Base-by-base conservation (phyloP, 2,797 vertebrate genomes). In the Halcyon leucocephala region DNA sequence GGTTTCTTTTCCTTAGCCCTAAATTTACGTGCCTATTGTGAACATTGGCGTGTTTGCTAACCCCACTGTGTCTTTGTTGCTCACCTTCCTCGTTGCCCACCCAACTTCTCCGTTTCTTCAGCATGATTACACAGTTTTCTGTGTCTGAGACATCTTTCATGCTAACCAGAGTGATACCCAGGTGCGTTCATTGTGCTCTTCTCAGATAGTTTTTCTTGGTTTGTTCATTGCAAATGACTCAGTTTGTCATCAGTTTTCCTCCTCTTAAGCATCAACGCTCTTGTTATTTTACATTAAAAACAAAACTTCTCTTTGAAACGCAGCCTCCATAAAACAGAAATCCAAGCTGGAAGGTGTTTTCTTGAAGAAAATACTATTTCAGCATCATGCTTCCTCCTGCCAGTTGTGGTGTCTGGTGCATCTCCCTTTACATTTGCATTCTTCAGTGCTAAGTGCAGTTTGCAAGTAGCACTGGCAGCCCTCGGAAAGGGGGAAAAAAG, bases 81-180 rank as follows among this genome's bases (percentile, higher is more conserved):
- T 82, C 3, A 0, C 26, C 14, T 82, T 35, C 60, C 9, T 76
- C 42, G 1, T 25, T 71, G 64, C 18, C 55, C 10, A 5, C 49
- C n/a, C 33, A 61, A 2, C 19, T 92, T 52, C 26, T 55, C 71
- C 25, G 24, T 72, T 86, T 70, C 83, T 60, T 79, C 55, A 44
- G 39, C 42, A 18, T 0, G 0, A 31, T 39, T 65, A 25, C 20
- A 12, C 0, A 0, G 2, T 74, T 83, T 79, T 24, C 54, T 80
- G 25, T 84, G 41, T 73, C 48, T 67, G 44, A 77, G 86, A 49
- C 22, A 39, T 12, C 37, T 41, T 90, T 55, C 14, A 4, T 33
- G 15, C 10, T 60, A 67, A 33, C 14, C 2, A 1, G 67, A 33
- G 25, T 55, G 52, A 29, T 57, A 48, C 12, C 7, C 48, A 49